Evolutionary conservation across 92 coral and sea anemone genomes (phyloP), one percentile per base, ranked within the genome.

Genomic region (Desmophyllum pertusum): DNA sequence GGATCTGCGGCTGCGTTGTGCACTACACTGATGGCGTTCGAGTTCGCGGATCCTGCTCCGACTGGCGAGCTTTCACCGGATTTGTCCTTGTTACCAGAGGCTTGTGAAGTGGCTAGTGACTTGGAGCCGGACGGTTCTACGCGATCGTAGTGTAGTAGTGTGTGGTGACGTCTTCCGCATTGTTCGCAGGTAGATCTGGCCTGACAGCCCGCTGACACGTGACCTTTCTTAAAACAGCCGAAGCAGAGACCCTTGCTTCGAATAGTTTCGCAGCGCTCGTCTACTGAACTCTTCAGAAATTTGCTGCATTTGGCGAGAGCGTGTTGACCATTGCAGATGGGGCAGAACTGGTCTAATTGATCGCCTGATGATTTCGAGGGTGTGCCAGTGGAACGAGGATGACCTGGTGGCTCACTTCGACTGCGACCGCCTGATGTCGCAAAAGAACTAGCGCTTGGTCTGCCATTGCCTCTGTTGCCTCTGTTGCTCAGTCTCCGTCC

Each of bases 91-190:
- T 18, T 50, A 3, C 37, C 3, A n/a, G n/a, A n/a, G n/a, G n/a
- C n/a, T n/a, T n/a, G n/a, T n/a, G n/a, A n/a, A n/a, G n/a, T n/a
- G n/a, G 64, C 63, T 50, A 33, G 43, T 62, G 50, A n/a, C 36
- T 30, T 63, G 53, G 10, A 23, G 14, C 33, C 69, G 10, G 62
- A 6, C 76, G 89, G 88, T 33, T 83, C 84, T n/a, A 71, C 88
- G 18, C 92, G 85, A 75, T 90, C n/a, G n/a, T n/a, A n/a, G n/a
- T n/a, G 96, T 18, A 90, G 84, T 23, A 81, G 63, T 40, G 93
- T 93, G 75, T 83, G 96, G 75, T 90, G 93, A 57, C 40, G 65
- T 52, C 88, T 93, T 8, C 89, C 88, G 66, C 93, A 90, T 62
- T 93, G 89, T 17, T 36, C 48, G 41, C 96, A 90, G 69, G 61